A percentile compares a stretch with the other conserved stretches of the same genome.
Evolutionary conservation across 53 echinoderm and acorn worm genomes (phyloP).

Genomic region (Mesocentrotus franciscanus): DNA sequence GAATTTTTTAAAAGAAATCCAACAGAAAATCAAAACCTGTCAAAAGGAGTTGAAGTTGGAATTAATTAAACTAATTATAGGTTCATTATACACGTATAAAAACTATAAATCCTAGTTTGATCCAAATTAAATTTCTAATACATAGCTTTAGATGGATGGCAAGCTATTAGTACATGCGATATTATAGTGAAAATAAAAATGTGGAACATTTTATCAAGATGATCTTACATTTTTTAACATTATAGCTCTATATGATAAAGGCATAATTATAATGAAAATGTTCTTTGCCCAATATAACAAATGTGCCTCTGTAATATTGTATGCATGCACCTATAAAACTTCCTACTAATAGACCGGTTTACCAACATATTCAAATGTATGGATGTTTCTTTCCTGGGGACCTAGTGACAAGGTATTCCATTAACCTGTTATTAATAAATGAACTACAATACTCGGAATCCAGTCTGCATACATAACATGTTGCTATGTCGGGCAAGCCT

Average conservation of each 20-base stretch:
- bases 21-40: neutral
- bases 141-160: constrained; percentile 1
- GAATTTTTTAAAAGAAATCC: neutral
- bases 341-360: neutral
- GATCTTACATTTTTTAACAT: neutral
- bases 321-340: neutral
- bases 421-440: too few species aligned
- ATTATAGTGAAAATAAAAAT: neutral
- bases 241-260: neutral
- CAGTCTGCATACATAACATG: too few species aligned
- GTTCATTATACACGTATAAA: neutral
- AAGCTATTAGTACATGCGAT: constrained; percentile 63
- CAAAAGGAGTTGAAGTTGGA: neutral
- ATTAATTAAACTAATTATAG: neutral
- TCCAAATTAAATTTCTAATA: neutral
- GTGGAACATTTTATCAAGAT: constrained; percentile 23
- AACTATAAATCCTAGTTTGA: neutral
- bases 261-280: neutral
- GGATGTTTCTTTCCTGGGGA: too few species aligned
- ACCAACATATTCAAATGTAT: too few species aligned
- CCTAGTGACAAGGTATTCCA: too few species aligned
- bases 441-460: too few species aligned
- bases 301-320: neutral
- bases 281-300: neutral
- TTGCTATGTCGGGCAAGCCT: too few species aligned